Evolutionary conservation across 2,113 vertebrate species (phyloP), one percentile per base, ranked within the genome.

Genomic region (Delphinapterus leucas): DNA sequence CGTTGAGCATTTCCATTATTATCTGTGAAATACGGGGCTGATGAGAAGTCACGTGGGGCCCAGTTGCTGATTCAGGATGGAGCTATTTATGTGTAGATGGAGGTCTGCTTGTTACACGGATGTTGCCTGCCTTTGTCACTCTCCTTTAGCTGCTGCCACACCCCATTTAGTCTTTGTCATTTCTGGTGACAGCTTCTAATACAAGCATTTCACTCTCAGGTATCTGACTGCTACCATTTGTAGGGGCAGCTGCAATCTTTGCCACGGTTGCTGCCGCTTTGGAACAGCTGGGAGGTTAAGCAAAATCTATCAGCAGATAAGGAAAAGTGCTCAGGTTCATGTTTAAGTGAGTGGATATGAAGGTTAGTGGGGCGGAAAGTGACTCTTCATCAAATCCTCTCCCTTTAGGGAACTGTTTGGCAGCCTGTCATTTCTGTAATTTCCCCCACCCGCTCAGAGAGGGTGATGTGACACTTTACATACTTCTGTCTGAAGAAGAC

Each of bases 321-420:
- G 73, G 77, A 60, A 83, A 33, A 74, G 38, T 76, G 58, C 68
- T 65, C 91, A 95, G 86, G 83, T 93, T 38, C 11, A 1, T 84
- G n/a, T 67, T 68, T 83, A 93, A 96, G 85, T 70, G 77, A 96
- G 26, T 93, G 85, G 38, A 68, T 88, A 18, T 76, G 71, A 82
- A 92, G 76, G 44, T 81, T n/a, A 92, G 80, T 47, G 63, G 36
- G 38, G 65, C 0, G 11, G 63, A 93, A 95, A 93, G 58, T 88
- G 82, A 92, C 31, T 95, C 49, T 44, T 81, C 53, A 81, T 90
- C 74, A 92, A 14, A 85, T 28, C 21, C 26, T 47, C 87, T 92
- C 44, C 79, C 44, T 90, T 87, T 11, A 44, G 74, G 87, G 31
- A 68, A 68, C 17, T 28, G 36, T 89, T 86, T 26, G 61, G 15